Evolutionary conservation across 2,113 vertebrate species (phyloP).

Genomic region (Petaurus breviceps): DNA sequence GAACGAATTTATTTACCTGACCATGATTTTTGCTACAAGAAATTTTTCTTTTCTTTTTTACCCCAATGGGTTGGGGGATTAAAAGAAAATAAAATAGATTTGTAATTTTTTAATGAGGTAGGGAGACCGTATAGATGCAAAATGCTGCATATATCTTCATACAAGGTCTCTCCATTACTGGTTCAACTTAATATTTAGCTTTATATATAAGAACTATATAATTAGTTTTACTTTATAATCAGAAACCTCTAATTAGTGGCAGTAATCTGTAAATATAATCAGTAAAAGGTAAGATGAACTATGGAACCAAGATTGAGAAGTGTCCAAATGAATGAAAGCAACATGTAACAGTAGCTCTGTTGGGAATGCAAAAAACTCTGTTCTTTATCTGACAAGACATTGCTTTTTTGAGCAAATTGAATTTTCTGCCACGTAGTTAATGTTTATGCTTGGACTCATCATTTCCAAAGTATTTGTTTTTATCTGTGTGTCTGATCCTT

Average conservation of each 20-base stretch:
- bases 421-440: constrained; percentile 38
- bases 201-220: background rate
- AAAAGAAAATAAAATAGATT: background rate
- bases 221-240: background rate
- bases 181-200: background rate
- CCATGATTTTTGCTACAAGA: background rate
- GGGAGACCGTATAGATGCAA: background rate
- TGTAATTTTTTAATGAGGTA: background rate
- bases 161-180: background rate
- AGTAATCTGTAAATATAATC: background rate
- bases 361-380: background rate
- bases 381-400: background rate
- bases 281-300: background rate
- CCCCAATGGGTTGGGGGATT: background rate
- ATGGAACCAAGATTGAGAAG: background rate
- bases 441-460: constrained; percentile 24
- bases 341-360: background rate
- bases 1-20: background rate
- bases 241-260: background rate
- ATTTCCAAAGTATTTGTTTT: constrained; percentile 56
- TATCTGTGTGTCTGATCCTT: constrained; percentile 46
- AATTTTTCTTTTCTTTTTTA: background rate
- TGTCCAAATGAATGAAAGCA: background rate
- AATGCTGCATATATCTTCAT: background rate
- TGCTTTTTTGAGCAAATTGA: constrained; percentile 24